Evolutionary conservation across 2,888 invertebrate genomes (phyloP).

Genomic region (Lithophane leautieri): DNA sequence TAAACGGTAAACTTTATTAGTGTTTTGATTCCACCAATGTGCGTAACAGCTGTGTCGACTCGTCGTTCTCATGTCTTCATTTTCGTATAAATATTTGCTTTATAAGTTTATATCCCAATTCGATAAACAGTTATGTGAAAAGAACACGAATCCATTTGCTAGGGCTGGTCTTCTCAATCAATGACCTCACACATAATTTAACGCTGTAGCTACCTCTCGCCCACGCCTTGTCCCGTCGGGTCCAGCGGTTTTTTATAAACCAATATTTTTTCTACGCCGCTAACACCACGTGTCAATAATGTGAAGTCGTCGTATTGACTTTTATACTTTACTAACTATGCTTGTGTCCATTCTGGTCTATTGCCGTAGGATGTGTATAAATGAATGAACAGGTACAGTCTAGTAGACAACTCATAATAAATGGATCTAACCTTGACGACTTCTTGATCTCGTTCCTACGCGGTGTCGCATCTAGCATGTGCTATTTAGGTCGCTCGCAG

Average conservation of each 20-base stretch:
- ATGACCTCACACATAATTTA: conserved; percentile 86
- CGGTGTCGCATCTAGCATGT: conserved; percentile 81
- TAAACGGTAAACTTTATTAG: conserved; percentile 84
- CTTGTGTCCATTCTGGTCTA: conserved; percentile 62
- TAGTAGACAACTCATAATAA: conserved; percentile 84
- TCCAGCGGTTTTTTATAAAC: conserved; percentile 77
- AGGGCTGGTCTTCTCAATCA: conserved; percentile 80
- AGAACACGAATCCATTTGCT: conserved; percentile 65
- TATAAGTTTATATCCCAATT: conserved; percentile 62
- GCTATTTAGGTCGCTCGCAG: conserved; percentile 83
- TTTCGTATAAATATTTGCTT: conserved; percentile 68
- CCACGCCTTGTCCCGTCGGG: conserved; percentile 80
- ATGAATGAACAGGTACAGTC: conserved; percentile 68
- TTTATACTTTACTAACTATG: conserved; percentile 56
- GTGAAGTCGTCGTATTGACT: conserved; percentile 67
- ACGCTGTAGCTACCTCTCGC: conserved; percentile 83
- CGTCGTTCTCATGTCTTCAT: conserved; percentile 74
- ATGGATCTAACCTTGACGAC: conserved; percentile 88
- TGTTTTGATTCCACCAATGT: conserved; percentile 82
- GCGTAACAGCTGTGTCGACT: conserved; percentile 80
- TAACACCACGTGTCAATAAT: conserved; percentile 72
- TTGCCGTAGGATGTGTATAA: conserved; percentile 63
- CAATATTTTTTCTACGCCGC: conserved; percentile 74
- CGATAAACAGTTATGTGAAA: conserved; percentile 75
- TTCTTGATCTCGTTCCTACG: conserved; percentile 87